Percentiles rank a stretch among this genome's conserved stretches.
phyloP scores from a whole-genome alignment of 2,113 vertebrate genomes.

The Nycticebus coucang region DNA sequence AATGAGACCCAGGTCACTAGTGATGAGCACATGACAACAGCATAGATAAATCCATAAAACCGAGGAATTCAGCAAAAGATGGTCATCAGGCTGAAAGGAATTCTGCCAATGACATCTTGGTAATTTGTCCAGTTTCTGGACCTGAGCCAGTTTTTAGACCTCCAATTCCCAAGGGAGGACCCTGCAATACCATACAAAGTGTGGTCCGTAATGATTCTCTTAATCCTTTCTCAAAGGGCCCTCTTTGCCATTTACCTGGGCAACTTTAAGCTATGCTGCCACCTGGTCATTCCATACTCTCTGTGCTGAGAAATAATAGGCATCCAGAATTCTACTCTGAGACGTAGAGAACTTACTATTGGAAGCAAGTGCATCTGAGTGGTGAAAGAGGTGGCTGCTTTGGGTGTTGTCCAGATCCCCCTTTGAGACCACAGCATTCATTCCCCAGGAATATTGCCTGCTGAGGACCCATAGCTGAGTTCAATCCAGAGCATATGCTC shows the following conservation, averaged over 20 bases:
- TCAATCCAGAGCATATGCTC: neutral
- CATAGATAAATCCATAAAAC: neutral
- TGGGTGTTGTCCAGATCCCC: neutral
- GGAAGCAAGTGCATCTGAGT: neutral
- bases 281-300: neutral
- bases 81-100: neutral
- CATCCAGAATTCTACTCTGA: neutral
- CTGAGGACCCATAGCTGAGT: neutral
- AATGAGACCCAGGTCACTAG: neutral
- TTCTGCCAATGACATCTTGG: neutral
- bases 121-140: slow-evolving; percentile 4
- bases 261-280: neutral
- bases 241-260: neutral
- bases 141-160: neutral
- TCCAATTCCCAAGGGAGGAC: neutral
- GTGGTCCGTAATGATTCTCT: neutral
- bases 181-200: neutral
- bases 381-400: neutral
- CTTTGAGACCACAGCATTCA: neutral
- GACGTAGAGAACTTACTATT: neutral
- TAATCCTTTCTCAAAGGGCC: neutral
- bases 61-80: neutral
- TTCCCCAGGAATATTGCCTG: neutral
- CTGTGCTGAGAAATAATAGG: neutral
- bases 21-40: neutral